phyloP scores from a whole-genome alignment of 1,140 invertebrate genomes.

The Medauroidea extradentata region DNA sequence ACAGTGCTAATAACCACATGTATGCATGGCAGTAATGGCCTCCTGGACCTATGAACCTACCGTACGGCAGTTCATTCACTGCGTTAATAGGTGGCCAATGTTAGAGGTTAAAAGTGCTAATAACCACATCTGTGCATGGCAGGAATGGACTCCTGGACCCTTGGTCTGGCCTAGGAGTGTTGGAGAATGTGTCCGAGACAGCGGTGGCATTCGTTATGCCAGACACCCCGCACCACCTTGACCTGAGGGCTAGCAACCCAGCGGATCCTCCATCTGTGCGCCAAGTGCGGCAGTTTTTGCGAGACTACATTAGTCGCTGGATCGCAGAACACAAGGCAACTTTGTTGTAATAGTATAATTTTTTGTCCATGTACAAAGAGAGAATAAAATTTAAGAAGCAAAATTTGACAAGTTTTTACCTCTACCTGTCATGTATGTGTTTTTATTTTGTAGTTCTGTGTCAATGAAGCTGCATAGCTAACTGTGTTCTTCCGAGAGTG shows the following conservation, averaged over 20 bases:
- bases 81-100: too few species aligned
- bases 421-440: too few species aligned
- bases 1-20: too few species aligned
- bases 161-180: slow-evolving; percentile 88
- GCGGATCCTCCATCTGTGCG: slow-evolving; percentile 67
- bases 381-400: too few species aligned
- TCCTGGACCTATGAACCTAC: slow-evolving; percentile 87
- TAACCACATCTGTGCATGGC: slow-evolving; percentile 30
- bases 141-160: slow-evolving; percentile 91
- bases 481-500: too few species aligned
- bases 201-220: slow-evolving; percentile 77
- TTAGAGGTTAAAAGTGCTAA: too few species aligned
- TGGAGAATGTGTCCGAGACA: slow-evolving; percentile 60
- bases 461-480: too few species aligned
- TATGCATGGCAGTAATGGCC: slow-evolving; percentile 67
- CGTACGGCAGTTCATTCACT: too few species aligned
- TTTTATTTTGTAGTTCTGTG: too few species aligned
- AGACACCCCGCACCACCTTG: slow-evolving; percentile 90
- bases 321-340: not conserved
- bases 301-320: slow-evolving; percentile 20
- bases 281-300: slow-evolving; percentile 62
- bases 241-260: slow-evolving; percentile 67
- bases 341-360: too few species aligned
- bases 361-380: too few species aligned
- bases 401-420: too few species aligned